Conservation (phyloP, 1,140 invertebrate species). For the Epicauta chinensis region DNA sequence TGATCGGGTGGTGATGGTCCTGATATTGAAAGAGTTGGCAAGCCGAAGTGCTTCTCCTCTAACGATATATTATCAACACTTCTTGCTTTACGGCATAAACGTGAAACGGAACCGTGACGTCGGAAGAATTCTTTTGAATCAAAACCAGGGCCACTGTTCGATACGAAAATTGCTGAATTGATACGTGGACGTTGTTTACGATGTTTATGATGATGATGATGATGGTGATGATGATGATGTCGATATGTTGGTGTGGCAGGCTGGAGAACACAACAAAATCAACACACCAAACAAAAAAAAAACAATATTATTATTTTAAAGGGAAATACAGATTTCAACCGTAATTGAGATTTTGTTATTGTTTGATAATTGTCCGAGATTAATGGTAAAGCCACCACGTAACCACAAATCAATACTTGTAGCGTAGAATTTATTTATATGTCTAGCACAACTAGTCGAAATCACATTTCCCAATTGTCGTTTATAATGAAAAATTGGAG, state of each 20-base stretch:
- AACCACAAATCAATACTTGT: too few species aligned
- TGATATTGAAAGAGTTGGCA: conserved; percentile 68
- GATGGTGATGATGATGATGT: conserved; percentile 5
- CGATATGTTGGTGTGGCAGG: not conserved
- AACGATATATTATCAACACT: conserved; percentile 61
- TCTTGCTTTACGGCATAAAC: conserved; percentile 68
- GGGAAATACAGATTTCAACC: too few species aligned
- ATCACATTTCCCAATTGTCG: too few species aligned
- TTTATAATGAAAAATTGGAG: too few species aligned
- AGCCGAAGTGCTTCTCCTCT: conserved; percentile 54
- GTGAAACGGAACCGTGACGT: conserved; percentile 69
- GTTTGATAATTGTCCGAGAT: too few species aligned
- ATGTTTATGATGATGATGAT: conserved; percentile 30
- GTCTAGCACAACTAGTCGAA: too few species aligned
- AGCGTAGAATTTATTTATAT: too few species aligned
- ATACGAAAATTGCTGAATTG: conserved; percentile 69
- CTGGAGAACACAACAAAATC: too few species aligned
- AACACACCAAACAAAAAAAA: too few species aligned
- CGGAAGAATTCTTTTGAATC: conserved; percentile 68
- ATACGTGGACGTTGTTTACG: conserved; percentile 61
- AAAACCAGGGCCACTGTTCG: conserved; percentile 65
- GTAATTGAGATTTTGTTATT: too few species aligned
- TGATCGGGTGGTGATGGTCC: conserved; percentile 65
- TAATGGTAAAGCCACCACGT: too few species aligned
- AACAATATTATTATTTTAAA: too few species aligned